phyloP scores from a whole-genome alignment of 2,797 vertebrate genomes.

The Delichon dasypus region DNA sequence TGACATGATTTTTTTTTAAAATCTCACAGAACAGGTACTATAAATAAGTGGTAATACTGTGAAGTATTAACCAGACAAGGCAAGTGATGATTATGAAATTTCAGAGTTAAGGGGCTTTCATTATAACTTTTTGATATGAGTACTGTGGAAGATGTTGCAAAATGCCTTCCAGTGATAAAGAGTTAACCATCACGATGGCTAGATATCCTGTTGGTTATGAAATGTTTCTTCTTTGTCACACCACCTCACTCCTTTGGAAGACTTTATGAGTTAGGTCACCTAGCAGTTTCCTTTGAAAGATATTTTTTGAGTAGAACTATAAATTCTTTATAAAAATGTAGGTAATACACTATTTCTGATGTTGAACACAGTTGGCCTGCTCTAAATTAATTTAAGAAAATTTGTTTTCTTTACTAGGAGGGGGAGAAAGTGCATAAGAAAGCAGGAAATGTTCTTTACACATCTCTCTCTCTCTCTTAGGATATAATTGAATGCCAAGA shows the following conservation, averaged over 20 bases:
- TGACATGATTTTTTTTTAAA: background rate
- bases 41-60: background rate
- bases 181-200: background rate
- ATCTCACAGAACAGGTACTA: background rate
- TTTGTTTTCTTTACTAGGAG: conserved; percentile 44
- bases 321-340: background rate
- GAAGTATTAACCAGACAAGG: background rate
- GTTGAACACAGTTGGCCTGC: background rate
- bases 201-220: background rate
- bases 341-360: background rate
- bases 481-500: background rate
- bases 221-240: background rate
- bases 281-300: background rate
- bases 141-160: background rate
- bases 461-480: conserved; percentile 32
- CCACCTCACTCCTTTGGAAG: background rate
- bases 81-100: background rate
- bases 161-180: background rate
- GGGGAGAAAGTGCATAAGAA: background rate
- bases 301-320: background rate
- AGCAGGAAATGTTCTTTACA: conserved; percentile 58
- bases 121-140: background rate
- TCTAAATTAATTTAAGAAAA: conserved; percentile 44
- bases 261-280: background rate
- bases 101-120: background rate